Evolutionary conservation across 2,888 invertebrate genomes (phyloP).

Genomic region (Ophion obscuratus): DNA sequence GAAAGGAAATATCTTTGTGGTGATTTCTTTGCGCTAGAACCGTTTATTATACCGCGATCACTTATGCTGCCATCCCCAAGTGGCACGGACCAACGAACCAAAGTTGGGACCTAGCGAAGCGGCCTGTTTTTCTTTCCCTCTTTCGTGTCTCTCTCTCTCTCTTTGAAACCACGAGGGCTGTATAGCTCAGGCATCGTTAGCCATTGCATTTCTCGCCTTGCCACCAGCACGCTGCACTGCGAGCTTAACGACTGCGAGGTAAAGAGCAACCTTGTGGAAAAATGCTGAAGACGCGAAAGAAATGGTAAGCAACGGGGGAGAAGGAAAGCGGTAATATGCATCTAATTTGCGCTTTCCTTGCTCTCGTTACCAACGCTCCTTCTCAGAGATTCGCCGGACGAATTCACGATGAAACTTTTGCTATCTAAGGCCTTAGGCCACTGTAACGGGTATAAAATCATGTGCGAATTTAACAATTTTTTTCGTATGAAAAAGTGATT

Average conservation of each 20-base stretch:
- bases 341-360: constrained; percentile 20
- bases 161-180: constrained; percentile 41
- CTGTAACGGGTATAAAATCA: neutral
- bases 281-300: constrained; percentile 46
- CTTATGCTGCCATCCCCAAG: constrained; percentile 46
- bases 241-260: constrained; percentile 62
- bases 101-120: constrained; percentile 8
- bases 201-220: constrained; percentile 56
- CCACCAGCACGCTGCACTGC: constrained; percentile 36
- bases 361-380: neutral
- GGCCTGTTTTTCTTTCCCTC: constrained; percentile 3
- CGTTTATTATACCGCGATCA: constrained; percentile 55
- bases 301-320: constrained; percentile 27
- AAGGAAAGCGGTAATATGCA: constrained; percentile 21
- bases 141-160: constrained; percentile 30
- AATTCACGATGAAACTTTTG: constrained; percentile 38
- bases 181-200: constrained; percentile 64
- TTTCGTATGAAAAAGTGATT: too few species aligned
- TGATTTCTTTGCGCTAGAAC: constrained; percentile 46
- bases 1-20: constrained; percentile 46
- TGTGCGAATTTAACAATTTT: too few species aligned
- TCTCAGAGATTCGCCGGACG: neutral
- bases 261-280: constrained; percentile 61
- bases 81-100: constrained; percentile 10
- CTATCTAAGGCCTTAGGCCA: constrained; percentile 18